phyloP scores from a whole-genome alignment of 2,797 vertebrate genomes.

The Chloroceryle inda region DNA sequence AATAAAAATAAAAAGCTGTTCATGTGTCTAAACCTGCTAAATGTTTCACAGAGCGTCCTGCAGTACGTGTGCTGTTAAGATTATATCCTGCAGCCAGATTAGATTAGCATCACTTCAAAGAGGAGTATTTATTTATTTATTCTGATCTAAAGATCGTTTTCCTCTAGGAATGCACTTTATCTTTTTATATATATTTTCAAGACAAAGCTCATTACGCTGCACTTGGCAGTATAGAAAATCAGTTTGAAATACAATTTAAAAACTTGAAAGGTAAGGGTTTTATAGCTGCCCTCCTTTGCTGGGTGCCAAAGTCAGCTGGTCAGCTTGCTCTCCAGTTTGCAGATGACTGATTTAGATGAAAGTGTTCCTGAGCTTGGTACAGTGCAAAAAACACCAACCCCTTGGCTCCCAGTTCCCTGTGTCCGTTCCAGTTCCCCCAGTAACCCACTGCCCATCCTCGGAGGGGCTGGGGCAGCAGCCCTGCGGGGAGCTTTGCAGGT shows the following conservation, averaged over 20 bases:
- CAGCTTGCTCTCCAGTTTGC: not conserved
- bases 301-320: not conserved
- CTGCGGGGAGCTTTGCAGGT: not conserved
- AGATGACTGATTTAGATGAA: not conserved
- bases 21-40: conserved; percentile 30
- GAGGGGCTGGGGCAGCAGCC: not conserved
- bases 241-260: not conserved
- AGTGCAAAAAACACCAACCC: not conserved
- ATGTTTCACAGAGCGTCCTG: not conserved
- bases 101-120: conserved; percentile 64
- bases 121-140: conserved; percentile 58
- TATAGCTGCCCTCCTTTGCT: not conserved
- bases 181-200: not conserved
- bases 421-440: not conserved
- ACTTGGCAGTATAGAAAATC: not conserved
- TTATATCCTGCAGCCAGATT: conserved; percentile 52
- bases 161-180: conserved; percentile 1
- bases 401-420: accelerated
- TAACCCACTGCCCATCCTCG: not conserved
- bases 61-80: conserved; percentile 2
- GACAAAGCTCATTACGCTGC: not conserved
- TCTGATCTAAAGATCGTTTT: conserved; percentile 35
- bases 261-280: not conserved
- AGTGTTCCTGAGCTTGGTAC: not conserved
- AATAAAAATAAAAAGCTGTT: not conserved